Evolutionary conservation across 35 echinoderm and acorn worm genomes (phyloP).

Genomic region (Heliocidaris tuberculata): DNA sequence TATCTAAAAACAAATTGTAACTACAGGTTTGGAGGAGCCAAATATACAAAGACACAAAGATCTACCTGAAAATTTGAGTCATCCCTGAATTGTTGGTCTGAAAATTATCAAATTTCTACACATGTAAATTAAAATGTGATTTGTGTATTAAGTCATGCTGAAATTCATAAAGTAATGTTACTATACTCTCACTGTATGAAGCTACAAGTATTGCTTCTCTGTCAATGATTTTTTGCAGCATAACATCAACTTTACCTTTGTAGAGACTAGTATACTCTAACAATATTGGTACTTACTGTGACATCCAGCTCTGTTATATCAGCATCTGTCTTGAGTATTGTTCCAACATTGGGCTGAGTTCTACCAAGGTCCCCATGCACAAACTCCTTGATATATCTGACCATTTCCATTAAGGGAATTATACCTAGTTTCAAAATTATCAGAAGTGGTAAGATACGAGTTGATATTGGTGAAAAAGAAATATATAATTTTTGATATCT

Average conservation of each 20-base stretch:
- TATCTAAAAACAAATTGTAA: background rate
- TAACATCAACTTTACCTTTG: background rate
- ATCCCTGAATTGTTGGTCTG: background rate
- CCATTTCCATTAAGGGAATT: background rate
- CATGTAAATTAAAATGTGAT: background rate
- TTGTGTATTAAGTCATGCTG: background rate
- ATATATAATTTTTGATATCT: background rate
- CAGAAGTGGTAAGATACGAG: background rate
- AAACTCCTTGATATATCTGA: conserved; percentile 99
- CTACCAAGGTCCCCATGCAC: conserved; percentile 96
- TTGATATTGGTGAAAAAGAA: background rate
- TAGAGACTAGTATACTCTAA: background rate
- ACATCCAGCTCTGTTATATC: conserved; percentile 94
- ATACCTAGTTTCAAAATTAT: background rate
- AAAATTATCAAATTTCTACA: background rate
- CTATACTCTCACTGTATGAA: too few relatives aligned
- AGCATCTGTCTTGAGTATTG: conserved; percentile 67
- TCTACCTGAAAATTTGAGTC: background rate
- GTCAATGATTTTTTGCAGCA: too few relatives aligned
- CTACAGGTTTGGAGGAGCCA: background rate
- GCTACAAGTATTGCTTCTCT: too few relatives aligned
- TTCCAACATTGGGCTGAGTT: conserved; percentile 78
- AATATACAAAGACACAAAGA: background rate
- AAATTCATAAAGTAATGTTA: too few relatives aligned
- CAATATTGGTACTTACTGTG: conserved; percentile 59